Evolutionary conservation across 2,113 vertebrate species (phyloP).

Genomic region (Malurus elegans): DNA sequence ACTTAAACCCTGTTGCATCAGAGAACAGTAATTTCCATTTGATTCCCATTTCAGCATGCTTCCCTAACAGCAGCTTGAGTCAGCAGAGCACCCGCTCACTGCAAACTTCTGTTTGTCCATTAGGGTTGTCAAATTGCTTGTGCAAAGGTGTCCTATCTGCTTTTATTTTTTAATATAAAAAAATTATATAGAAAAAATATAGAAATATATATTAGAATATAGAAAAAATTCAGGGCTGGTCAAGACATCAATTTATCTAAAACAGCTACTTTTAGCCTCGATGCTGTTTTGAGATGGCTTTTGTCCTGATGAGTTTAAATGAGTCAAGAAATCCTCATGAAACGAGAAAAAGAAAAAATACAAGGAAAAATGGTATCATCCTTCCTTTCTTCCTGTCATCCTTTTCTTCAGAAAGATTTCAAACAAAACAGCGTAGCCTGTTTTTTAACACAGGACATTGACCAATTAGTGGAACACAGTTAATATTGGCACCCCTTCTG

Average conservation of each 20-base stretch:
- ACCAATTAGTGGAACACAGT: background rate
- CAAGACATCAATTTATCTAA: background rate
- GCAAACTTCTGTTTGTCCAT: background rate
- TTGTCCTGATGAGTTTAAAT: background rate
- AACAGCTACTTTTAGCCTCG: background rate
- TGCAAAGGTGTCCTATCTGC: background rate
- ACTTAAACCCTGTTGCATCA: background rate
- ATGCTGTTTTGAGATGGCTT: background rate
- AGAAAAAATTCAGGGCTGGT: background rate
- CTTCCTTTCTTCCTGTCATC: background rate
- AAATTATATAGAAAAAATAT: too few species aligned
- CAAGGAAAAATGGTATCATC: background rate
- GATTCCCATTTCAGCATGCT: background rate
- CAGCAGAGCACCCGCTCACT: background rate
- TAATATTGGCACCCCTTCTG: background rate
- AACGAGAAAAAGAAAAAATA: background rate
- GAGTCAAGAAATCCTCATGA: background rate
- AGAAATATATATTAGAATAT: too few species aligned
- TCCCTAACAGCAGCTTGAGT: background rate
- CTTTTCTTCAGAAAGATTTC: background rate
- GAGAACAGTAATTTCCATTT: background rate
- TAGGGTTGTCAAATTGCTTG: background rate
- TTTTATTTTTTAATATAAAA: background rate
- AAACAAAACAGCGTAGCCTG: background rate
- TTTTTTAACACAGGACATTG: background rate